phyloP scores from a whole-genome alignment of 2,888 invertebrate genomes.

The Therioaphis trifolii region DNA sequence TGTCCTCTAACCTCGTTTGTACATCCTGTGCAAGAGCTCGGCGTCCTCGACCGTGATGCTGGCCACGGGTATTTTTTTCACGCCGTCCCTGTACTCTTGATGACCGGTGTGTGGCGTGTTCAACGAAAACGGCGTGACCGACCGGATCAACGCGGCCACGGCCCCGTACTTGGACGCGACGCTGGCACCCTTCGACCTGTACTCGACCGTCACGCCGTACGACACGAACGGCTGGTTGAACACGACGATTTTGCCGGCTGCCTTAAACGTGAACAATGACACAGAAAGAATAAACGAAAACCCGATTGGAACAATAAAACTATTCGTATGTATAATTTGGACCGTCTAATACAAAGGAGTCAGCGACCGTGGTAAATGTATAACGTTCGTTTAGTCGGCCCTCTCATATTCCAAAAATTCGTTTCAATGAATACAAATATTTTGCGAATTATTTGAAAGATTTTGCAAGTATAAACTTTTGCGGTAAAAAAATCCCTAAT shows the following conservation, averaged over 20 bases:
- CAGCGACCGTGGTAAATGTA: too few relatives aligned
- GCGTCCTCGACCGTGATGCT: constrained; percentile 85
- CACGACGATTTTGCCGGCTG: constrained; percentile 80
- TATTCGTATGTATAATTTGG: too few relatives aligned
- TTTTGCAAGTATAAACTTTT: too few relatives aligned
- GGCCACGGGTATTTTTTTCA: constrained; percentile 78
- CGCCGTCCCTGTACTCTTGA: constrained; percentile 74
- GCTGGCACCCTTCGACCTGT: constrained; percentile 76
- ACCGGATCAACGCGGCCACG: constrained; percentile 79
- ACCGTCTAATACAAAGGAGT: too few relatives aligned
- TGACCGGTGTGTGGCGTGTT: constrained; percentile 82
- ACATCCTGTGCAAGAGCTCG: constrained; percentile 76
- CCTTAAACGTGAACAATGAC: constrained; percentile 69
- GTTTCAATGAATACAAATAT: too few relatives aligned
- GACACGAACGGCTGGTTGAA: constrained; percentile 76
- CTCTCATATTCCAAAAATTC: too few relatives aligned
- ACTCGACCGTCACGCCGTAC: constrained; percentile 77
- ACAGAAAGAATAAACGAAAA: neutral
- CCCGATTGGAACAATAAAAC: neutral
- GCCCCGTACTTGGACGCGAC: constrained; percentile 81
- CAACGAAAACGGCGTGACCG: constrained; percentile 82
- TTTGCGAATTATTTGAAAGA: too few relatives aligned
- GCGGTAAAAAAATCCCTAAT: too few relatives aligned
- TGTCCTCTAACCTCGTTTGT: constrained; percentile 70
- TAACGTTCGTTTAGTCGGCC: too few relatives aligned